These are phyloP conservation scores for Artibeus jamaicensis DNA, from an alignment of 2,797 vertebrate genomes.

Conservation along the genomic window DNA sequence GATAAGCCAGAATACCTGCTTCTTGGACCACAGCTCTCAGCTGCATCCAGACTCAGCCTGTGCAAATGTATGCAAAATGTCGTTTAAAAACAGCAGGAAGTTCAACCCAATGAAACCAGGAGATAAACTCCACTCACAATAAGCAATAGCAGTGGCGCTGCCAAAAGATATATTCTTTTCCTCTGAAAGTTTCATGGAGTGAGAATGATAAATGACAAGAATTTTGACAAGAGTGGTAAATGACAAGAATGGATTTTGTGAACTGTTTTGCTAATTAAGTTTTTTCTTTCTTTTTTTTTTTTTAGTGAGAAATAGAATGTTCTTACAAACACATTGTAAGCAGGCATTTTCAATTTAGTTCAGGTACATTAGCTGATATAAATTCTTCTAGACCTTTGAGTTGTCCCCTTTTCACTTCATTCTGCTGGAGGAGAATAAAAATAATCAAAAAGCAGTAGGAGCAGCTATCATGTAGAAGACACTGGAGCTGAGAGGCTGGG, in stretches of 20 bases:
- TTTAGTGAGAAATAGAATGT: neutral
- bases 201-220: constrained; percentile 12
- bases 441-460: neutral
- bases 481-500: neutral
- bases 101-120: neutral
- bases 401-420: neutral
- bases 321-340: neutral
- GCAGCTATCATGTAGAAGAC: neutral
- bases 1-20: neutral
- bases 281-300: no score
- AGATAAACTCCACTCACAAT: constrained; percentile 16
- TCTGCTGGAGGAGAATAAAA: constrained; percentile 29
- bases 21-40: neutral
- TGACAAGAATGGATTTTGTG: neutral
- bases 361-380: neutral
- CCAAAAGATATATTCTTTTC: neutral
- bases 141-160: neutral
- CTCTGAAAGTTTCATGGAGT: neutral
- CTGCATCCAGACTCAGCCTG: constrained; percentile 2
- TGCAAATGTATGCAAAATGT: constrained; percentile 35
- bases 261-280: neutral
- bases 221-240: constrained; percentile 7
- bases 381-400: neutral
- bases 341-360: neutral
- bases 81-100: neutral